Evolutionary conservation across 2,797 vertebrate species (phyloP), one percentile per base, ranked within the genome.

Genomic region (Bucorvus abyssinicus): DNA sequence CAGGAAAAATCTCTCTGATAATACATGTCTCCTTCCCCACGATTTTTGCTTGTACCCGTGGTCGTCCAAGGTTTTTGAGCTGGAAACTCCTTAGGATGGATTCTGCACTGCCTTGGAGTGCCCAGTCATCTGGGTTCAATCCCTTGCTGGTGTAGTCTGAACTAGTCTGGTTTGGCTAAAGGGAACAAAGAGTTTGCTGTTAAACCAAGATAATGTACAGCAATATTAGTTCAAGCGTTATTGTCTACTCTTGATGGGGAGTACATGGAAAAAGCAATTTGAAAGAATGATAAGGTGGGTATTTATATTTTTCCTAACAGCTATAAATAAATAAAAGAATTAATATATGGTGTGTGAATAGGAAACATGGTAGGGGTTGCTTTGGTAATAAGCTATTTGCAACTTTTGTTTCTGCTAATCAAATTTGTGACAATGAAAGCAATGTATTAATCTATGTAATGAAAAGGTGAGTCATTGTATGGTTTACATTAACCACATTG

Each of bases 11-110:
- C 6, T 23, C 50, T n/a, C n/a, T 57, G 21, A 13, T 27, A 22
- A 13, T 27, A 22, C 2, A 1, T 7, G 10, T 34, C 27, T 61
- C 26, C 34, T 60, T 86, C 19, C 11, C 20, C 26, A 9, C 0
- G 0, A 6, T 5, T 73, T 63, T 55, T 17, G 11, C 11, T 75
- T 55, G 18, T 29, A 61, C 42, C n/a, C 53, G 13, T 40, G 60
- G 8, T 44, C 56, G 34, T 65, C 27, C 4, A 10, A 65, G 9
- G 9, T n/a, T 56, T 70, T 81, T 80, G 53, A 70, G 49, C 8
- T 38, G 27, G 15, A 74, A 22, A 1, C 11, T 26, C 1, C 45
- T 61, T n/a, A 50, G 40, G 22, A 47, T 26, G 10, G 56, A 81
- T 9, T 32, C 45, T 79, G 70, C 10, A 2, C 14, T 73, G 34